A percentile compares a stretch with the other conserved stretches of the same genome.
phyloP scores from a whole-genome alignment of 2,888 invertebrate species.

The Thelaira solivaga region DNA sequence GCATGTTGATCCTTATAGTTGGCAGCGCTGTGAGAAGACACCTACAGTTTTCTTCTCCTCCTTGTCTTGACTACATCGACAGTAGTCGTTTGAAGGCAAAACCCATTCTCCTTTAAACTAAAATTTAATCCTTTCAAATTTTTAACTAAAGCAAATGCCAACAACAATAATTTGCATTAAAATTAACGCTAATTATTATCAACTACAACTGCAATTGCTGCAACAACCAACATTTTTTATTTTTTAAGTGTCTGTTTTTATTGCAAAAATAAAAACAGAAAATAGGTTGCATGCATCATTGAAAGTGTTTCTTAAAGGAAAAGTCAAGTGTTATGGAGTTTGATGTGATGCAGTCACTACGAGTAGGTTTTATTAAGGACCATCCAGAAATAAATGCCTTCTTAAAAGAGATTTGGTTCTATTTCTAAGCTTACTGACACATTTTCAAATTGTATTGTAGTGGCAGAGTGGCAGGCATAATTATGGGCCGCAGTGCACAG shows the following conservation, averaged over 20 bases:
- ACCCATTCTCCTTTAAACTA: no score
- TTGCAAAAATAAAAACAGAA: background rate
- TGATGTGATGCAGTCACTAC: background rate
- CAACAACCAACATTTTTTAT: slow-evolving; percentile 28
- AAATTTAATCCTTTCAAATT: no score
- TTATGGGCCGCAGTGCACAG: background rate
- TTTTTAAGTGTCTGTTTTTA: slow-evolving; percentile 25
- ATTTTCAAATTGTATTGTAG: slow-evolving; percentile 10
- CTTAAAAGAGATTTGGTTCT: background rate
- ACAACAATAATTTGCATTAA: background rate
- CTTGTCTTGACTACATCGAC: no score
- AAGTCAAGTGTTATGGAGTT: background rate
- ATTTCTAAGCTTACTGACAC: slow-evolving; percentile 5
- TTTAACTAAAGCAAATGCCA: background rate
- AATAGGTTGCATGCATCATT: slow-evolving; percentile 29
- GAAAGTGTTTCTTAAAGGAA: slow-evolving; percentile 11
- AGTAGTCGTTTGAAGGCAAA: no score
- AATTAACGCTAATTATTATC: slow-evolving; percentile 44
- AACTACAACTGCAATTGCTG: background rate
- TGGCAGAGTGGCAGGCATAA: background rate
- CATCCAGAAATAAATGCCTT: background rate
- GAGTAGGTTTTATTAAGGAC: background rate
- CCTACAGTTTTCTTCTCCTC: no score
- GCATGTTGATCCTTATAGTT: no score
- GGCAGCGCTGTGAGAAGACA: no score